Conservation (phyloP, 2,113 vertebrate species). For the Cisticola juncidis region DNA sequence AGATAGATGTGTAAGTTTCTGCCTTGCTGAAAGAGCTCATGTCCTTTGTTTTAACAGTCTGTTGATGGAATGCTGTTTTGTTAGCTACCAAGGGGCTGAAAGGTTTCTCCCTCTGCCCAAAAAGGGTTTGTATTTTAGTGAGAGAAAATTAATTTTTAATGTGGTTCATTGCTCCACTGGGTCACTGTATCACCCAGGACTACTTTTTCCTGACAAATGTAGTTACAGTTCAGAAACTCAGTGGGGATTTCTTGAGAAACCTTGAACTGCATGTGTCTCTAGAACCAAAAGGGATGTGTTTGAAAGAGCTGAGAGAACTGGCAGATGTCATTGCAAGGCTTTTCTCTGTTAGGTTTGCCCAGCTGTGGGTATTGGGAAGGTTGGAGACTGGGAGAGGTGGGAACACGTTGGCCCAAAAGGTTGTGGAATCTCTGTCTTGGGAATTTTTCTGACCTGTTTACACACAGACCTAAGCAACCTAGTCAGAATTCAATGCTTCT, state of each 20-base stretch:
- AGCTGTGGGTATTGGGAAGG: background rate
- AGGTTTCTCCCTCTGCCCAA: background rate
- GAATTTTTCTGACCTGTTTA: background rate
- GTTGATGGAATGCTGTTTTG: background rate
- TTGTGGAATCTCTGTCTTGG: background rate
- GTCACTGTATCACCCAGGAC: background rate
- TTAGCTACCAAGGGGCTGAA: background rate
- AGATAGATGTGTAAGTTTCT: background rate
- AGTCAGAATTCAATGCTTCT: background rate
- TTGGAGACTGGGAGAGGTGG: background rate
- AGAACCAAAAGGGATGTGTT: background rate
- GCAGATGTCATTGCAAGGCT: background rate
- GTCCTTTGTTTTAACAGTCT: background rate
- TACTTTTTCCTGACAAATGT: background rate
- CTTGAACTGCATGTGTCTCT: background rate
- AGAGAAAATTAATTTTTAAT: background rate
- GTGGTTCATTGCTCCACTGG: background rate
- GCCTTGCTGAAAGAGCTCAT: background rate
- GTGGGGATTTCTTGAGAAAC: background rate
- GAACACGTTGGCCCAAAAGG: rapidly evolving
- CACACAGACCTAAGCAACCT: background rate
- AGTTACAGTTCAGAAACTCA: background rate
- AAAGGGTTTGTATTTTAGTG: background rate
- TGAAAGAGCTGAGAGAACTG: background rate
- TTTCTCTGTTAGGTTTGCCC: background rate